Base-by-base conservation (phyloP, 1,140 invertebrate genomes). In the Tribolium madens region DNA sequence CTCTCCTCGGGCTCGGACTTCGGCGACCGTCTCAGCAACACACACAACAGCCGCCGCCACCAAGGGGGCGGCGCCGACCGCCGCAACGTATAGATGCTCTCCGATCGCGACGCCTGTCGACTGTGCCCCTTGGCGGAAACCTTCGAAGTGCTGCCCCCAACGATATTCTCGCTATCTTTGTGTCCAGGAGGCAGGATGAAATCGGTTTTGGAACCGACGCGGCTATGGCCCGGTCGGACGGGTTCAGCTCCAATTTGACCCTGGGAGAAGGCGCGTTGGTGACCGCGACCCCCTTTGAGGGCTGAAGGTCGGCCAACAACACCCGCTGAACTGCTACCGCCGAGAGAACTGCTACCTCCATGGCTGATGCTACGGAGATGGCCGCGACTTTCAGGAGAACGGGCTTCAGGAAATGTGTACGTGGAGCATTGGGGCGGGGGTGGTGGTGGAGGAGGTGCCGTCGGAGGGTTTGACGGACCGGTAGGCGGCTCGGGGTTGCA, bases 41-140 rank as follows among this genome's bases (percentile, higher is more conserved):
- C 89, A 79, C 89, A 90, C 80, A 91, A 87, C 0, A 91, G 84
- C 64, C 91, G 89, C 36, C 90, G 89, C 92, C 92, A 94, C 82
- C 91, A 89, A 0, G 92, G 89, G 6, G 92, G 90, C 0, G 89
- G 90, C 3, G 90, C 91, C 18, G 89, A 91, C 60, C 93, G 90
- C 73, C 94, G 89, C 78, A 97, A 89, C 1, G 95, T 97, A 84
- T 96, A 97, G 74, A 96, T 94, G 14, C 94, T 96, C 83, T 97
- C 95, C 0, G 94, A 94, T 69, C 94, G 87, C 1, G 90, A 91
- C 2, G 90, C 91, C 81, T 91, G 90, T 15, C 79, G 90, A n/a
- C 90, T 89, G 7, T 92, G 90, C 0, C 89, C 90, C 14, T 89
- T 88, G 0, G 89, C 87, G 0, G 89, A 90, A 1, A 86, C 85